Base-by-base conservation (phyloP, 2,888 invertebrate species). In the Limenitis camilla region DNA sequence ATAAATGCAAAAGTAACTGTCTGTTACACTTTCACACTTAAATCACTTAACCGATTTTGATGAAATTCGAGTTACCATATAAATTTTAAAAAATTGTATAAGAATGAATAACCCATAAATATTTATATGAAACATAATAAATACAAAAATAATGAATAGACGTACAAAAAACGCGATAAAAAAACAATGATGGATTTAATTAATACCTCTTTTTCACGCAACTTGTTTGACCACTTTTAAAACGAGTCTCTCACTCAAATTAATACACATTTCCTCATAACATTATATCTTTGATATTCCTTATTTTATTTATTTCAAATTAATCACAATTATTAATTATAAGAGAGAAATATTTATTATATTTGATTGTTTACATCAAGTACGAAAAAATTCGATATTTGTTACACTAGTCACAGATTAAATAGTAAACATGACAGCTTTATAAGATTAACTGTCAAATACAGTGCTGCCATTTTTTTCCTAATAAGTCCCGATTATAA, bases 201-300 rank as follows among this genome's bases (percentile, higher is more conserved):
- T 30, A 45, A 36, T 50, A 35, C 39, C 40, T 49, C 49, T 28
- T 39, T 47, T 56, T 53, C 36, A 58, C 55, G 30, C 33, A 55
- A 60, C 53, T 56, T 40, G 60, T 59, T 53, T 53, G 56, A 57
- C 56, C 43, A 59, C 51, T 59, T 57, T 51, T 49, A 39, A 38
- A 49, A 39, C 33, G 32, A 44, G 6, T 40, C 30, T 48, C 36
- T 28, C 33, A 40, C 10, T 29, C 36, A 19, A 28, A 33, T 40
- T 29, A 43, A 30, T 19, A 8, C 43, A 36, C 11, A 35, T 30
- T 1, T 36, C 6, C 10, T 36, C 4, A 9, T 5, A 38, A 45
- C 36, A 45, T 11, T 30, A 11, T 45, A 38, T 38, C 9, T 36
- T 9, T 36, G 7, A 45, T 33, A 43, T 43, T 43, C 32, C 36